Evolutionary conservation across 2,888 invertebrate genomes (phyloP).

Genomic region (Epinotia bilunana): DNA sequence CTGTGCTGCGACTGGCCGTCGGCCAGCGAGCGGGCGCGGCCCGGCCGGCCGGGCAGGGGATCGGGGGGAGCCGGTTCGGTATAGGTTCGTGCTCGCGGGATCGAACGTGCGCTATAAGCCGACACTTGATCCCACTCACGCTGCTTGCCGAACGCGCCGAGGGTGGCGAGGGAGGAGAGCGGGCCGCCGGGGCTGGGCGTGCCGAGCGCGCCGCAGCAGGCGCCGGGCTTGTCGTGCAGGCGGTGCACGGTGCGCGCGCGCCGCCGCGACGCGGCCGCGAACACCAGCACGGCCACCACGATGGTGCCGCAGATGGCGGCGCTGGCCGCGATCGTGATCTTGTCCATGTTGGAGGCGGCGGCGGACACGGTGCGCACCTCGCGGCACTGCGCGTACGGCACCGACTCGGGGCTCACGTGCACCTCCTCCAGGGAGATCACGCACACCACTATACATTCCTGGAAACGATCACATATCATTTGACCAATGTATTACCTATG

Average conservation of each 20-base stretch:
- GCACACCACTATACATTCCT: constrained; percentile 97
- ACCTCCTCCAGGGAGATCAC: constrained; percentile 95
- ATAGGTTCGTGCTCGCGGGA: constrained; percentile 94
- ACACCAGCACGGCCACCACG: constrained; percentile 94
- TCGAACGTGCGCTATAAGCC: constrained; percentile 95
- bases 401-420: constrained; percentile 93
- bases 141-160: constrained; percentile 93
- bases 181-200: constrained; percentile 92
- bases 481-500: background rate
- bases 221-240: constrained; percentile 88
- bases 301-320: constrained; percentile 97
- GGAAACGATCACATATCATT: constrained; percentile 51
- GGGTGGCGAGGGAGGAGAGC: constrained; percentile 91
- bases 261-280: constrained; percentile 93
- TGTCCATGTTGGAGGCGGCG: constrained; percentile 95
- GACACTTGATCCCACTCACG: constrained; percentile 91
- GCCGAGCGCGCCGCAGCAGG: constrained; percentile 90
- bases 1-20: constrained; percentile 96
- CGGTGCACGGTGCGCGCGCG: constrained; percentile 91
- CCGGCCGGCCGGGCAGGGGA: constrained; percentile 91
- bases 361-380: constrained; percentile 94
- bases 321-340: constrained; percentile 96
- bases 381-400: constrained; percentile 93
- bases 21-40: constrained; percentile 91
- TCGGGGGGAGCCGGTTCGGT: constrained; percentile 86